Conservation (phyloP, 2,797 vertebrate species). For the Malurus splendens region DNA sequence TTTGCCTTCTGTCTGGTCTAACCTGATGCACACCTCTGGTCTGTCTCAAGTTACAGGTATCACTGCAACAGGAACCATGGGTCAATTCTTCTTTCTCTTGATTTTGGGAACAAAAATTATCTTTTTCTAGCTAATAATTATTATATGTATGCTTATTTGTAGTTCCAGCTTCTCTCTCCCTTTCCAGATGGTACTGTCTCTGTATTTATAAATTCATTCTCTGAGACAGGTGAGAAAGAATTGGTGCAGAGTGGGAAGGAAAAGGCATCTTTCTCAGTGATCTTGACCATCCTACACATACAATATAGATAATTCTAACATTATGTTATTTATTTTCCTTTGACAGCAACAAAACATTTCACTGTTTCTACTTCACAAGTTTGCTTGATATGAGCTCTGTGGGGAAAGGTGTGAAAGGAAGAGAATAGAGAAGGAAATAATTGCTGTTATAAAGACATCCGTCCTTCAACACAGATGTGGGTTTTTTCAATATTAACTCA, state of each 20-base stretch:
- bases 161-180: neutral
- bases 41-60: neutral
- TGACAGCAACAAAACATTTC: neutral
- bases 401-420: neutral
- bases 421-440: neutral
- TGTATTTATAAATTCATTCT: neutral
- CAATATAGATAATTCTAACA: neutral
- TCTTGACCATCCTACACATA: neutral
- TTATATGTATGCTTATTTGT: neutral
- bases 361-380: neutral
- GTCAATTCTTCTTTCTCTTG: neutral
- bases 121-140: neutral
- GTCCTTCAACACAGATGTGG: neutral
- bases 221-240: neutral
- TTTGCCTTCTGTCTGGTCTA: neutral
- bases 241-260: neutral
- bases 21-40: neutral
- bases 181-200: neutral
- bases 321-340: neutral
- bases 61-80: neutral
- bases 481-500: neutral
- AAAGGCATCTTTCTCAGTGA: neutral
- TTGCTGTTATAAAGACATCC: neutral
- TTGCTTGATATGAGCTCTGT: neutral
- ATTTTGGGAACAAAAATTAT: neutral